Evolutionary conservation across 2,113 vertebrate species (phyloP), one percentile per base, ranked within the genome.

Genomic region (Hippocampus mohnikei): DNA sequence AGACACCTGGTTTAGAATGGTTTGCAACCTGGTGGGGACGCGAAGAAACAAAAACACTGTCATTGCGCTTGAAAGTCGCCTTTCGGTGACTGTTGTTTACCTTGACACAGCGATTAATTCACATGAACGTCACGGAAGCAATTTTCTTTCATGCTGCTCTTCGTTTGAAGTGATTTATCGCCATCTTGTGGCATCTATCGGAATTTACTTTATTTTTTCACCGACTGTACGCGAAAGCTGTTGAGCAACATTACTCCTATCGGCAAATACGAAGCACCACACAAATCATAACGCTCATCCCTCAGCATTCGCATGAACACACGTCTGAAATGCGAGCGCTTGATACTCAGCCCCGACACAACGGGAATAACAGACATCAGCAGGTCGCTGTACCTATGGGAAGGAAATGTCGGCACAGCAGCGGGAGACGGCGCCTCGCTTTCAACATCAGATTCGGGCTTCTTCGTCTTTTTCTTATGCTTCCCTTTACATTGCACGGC

Each of bases 1-100:
- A 69, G 96, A 95, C 87, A 99, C 96, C 92, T 98, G 97, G 90
- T 96, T 96, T 75, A 96, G 91, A 82, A 99, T 97, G 84, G 93
- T 95, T 88, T 96, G 96, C 88, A 99, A 94, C 90, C 97, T 99
- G 78, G 76, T 65, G 27, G 25, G 74, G 52, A 0, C 33, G 48
- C 2, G 6, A 42, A 59, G 9, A 74, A 60, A 12, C 2, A 25
- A 63, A 42, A 42, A 16, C 0, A 33, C 10, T 21, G 55, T 25
- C 12, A 60, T 2, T 25, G 9, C 2, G 55, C 23, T 37, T 37
- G 33, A 37, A 37, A 37, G 33, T 37, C 5, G 5, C 33, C 33
- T 13, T 44, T 12, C 42, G 1, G 42, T 44, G 9, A 44, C 42
- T 12, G 9, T 48, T 48, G 3, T 50, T 20, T 7, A 20, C 16